These are phyloP conservation scores for Stichopus chloronotus DNA, from an alignment of 35 echinoderm and acorn worm genomes.

Conservation along the genomic window DNA sequence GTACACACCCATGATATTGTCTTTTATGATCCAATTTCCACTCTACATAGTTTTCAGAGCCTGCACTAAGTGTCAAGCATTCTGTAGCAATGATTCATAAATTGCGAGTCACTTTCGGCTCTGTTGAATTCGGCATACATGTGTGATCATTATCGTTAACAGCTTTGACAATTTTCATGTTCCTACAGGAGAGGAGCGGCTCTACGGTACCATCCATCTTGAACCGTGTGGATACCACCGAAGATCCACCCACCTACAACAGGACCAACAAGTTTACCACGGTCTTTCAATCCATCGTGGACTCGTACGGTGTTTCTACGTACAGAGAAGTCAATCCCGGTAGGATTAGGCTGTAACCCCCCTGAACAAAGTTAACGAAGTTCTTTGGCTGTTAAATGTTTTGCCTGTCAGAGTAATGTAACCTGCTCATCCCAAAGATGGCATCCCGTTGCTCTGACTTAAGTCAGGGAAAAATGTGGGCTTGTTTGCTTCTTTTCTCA, in stretches of 20 bases:
- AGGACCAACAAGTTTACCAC: conserved; percentile 84
- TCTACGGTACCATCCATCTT: conserved; percentile 85
- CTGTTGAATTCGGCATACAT: not conserved
- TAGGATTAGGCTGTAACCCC: not conserved
- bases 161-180: not conserved
- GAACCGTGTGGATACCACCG: conserved; percentile 68
- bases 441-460: not conserved
- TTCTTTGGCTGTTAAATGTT: not conserved
- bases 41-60: too few species aligned
- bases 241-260: conserved; percentile 87
- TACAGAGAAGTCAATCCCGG: conserved; percentile 95
- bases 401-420: not conserved
- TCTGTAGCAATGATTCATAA: too few species aligned
- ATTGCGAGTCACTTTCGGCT: too few species aligned
- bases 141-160: not conserved
- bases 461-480: too few species aligned
- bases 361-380: not conserved
- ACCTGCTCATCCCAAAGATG: not conserved
- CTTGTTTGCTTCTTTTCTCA: too few species aligned
- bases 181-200: conserved; percentile 72
- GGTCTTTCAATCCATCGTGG: conserved; percentile 79
- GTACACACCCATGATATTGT: too few species aligned
- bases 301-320: conserved; percentile 83
- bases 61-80: too few species aligned
- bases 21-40: too few species aligned